Percentiles rank a stretch among this genome's conserved stretches.
phyloP scores from a whole-genome alignment of 2,888 invertebrate genomes.

The Zygogramma bicolorata region DNA sequence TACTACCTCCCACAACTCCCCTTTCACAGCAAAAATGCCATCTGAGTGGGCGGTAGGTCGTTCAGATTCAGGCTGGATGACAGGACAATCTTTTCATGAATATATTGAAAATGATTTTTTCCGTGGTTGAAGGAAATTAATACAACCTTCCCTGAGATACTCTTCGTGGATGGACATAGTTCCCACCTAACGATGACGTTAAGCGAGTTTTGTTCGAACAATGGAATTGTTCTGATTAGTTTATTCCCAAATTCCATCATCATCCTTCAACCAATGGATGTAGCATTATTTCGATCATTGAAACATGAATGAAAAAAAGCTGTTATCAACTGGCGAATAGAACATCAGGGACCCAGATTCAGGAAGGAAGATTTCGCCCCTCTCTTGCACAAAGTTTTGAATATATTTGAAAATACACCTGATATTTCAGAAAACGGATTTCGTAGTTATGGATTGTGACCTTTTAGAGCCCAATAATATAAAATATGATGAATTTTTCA shows the following conservation, averaged over 20 bases:
- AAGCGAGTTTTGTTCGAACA: constrained; percentile 60
- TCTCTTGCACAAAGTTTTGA: not conserved
- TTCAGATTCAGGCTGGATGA: no score
- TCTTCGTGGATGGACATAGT: constrained; percentile 62
- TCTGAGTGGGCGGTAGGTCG: no score
- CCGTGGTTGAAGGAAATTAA: no score
- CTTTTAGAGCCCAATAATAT: not conserved
- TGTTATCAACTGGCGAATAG: constrained; percentile 44
- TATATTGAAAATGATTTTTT: no score
- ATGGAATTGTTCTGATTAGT: constrained; percentile 58
- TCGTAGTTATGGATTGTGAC: not conserved
- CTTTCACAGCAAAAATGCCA: no score
- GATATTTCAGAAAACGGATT: not conserved
- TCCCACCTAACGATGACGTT: constrained; percentile 61
- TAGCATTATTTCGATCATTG: constrained; percentile 59
- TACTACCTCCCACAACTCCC: no score
- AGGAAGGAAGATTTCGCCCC: not conserved
- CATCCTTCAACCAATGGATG: constrained; percentile 62
- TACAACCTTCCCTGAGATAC: not conserved
- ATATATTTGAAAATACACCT: not conserved
- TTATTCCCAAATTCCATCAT: constrained; percentile 62
- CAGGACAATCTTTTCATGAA: no score
- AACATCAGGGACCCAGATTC: constrained; percentile 36
- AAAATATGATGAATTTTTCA: not conserved
- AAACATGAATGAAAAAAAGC: constrained; percentile 56